Evolutionary conservation across 2,113 vertebrate genomes (phyloP).

Genomic region (Castor canadensis): DNA sequence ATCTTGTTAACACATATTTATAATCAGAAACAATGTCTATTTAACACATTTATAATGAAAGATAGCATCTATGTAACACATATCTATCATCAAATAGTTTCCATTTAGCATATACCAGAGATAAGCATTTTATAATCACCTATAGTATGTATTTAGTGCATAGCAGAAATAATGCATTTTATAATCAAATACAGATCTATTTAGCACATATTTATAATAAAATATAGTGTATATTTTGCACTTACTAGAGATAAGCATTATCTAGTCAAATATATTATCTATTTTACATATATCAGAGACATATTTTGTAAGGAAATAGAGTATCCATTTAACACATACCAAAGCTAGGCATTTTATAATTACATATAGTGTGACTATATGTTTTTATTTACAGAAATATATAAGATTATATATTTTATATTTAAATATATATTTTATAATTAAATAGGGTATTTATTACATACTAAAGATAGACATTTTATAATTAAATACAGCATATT

Average conservation of each 20-base stretch:
- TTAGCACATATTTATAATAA: background rate
- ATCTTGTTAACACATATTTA: background rate
- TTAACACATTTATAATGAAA: background rate
- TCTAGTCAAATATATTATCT: background rate
- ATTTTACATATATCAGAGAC: too few relatives aligned
- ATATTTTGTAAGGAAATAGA: background rate
- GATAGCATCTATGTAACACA: background rate
- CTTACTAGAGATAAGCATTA: background rate
- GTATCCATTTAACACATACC: too few relatives aligned
- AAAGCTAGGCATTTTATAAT: background rate
- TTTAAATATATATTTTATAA: background rate
- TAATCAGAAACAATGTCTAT: background rate
- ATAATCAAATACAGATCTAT: background rate
- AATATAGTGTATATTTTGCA: too few relatives aligned
- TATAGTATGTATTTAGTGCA: background rate
- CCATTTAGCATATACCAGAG: background rate
- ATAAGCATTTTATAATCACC: background rate
- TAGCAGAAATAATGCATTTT: background rate
- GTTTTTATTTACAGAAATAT: too few relatives aligned
- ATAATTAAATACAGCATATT: accelerated
- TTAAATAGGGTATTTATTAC: background rate
- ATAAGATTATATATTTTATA: too few relatives aligned
- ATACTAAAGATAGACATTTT: background rate
- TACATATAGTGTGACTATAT: background rate
- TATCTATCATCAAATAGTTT: too few relatives aligned